Evolutionary conservation across 2,797 vertebrate genomes (phyloP), one percentile per base, ranked within the genome.

Genomic region (Neosilurus mollespiculum): DNA sequence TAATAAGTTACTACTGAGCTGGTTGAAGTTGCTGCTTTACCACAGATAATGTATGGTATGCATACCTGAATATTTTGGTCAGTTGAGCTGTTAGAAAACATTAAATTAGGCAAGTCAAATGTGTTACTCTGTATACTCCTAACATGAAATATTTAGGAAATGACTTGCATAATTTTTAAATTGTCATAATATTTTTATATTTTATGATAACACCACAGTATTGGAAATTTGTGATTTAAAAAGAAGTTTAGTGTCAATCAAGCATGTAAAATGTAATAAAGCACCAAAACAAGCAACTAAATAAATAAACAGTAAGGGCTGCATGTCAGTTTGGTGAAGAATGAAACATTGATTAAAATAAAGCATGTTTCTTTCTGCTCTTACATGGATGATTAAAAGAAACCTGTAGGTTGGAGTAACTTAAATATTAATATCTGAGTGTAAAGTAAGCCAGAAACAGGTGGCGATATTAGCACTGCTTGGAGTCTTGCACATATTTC

Each of bases 401-500:
- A 7, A 71, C 37, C 66, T 14, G n/a, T 18, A 9, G 3, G 26
- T 3, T 18, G 51, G 30, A 22, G 16, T 16, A 12, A 8, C 20
- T 78, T 62, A 61, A 49, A 78, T 62, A 43, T 3, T 62, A 58
- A 61, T 12, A 58, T 71, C 54, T 58, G 37, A 24, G 30, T 43
- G 30, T 20, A 72, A 78, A 84, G 67, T 11, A 66, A 81, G 3
- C 59, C 73, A 43, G 64, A 72, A 82, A 66, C 67, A 78, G 72
- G 84, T 81, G 77, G 16, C 1, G 4, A 82, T 66, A 78, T 81
- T 62, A 75, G 78, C 69, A 26, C 81, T 70, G 69, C 69, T 51
- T 11, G 72, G 65, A 76, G 53, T 51, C 65, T 69, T 76, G 51
- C 72, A 75, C 84, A 84, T 81, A 71, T 71, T 81, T 73, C 65